Evolutionary conservation across 1,140 invertebrate species (phyloP).

Genomic region (Cryptotermes secundus): DNA sequence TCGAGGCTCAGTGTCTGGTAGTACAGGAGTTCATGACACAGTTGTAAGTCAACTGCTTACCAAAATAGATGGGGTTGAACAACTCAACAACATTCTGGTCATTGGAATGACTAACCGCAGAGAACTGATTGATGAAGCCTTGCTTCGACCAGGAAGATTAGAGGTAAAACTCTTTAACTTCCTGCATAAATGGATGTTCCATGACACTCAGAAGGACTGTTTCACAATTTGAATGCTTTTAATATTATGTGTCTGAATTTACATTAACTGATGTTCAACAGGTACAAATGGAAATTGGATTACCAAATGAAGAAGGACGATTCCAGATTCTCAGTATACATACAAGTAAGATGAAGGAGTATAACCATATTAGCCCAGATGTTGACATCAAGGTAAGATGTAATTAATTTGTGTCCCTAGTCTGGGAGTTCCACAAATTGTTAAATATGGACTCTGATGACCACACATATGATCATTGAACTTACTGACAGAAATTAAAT

Average conservation of each 20-base stretch:
- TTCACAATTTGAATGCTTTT: too few species aligned
- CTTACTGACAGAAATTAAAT: too few species aligned
- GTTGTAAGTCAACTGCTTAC: conserved; percentile 98
- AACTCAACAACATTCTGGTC: conserved; percentile 98
- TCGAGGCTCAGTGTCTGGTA: conserved; percentile 92
- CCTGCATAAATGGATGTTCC: too few species aligned
- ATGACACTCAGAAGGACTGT: too few species aligned
- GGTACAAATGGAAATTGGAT: conserved; percentile 98
- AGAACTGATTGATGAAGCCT: conserved; percentile 99
- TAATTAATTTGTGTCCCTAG: background rate
- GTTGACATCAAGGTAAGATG: conserved; percentile 71
- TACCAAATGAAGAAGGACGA: conserved; percentile 92
- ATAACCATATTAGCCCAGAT: conserved; percentile 86
- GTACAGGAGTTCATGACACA: conserved; percentile 96
- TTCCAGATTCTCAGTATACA: conserved; percentile 97
- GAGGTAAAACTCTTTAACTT: conserved; percentile 57
- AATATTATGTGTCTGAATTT: background rate
- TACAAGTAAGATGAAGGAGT: conserved; percentile 86
- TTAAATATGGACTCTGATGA: background rate
- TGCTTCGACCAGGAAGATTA: conserved; percentile 92
- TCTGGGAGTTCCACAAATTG: background rate
- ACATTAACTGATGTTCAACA: conserved; percentile 38
- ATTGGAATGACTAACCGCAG: conserved; percentile 97
- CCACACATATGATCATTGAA: too few species aligned
- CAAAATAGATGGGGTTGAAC: conserved; percentile 99